Evolutionary conservation across 2,888 invertebrate species (phyloP), one percentile per base, ranked within the genome.

Genomic region (Orthosia gothica): DNA sequence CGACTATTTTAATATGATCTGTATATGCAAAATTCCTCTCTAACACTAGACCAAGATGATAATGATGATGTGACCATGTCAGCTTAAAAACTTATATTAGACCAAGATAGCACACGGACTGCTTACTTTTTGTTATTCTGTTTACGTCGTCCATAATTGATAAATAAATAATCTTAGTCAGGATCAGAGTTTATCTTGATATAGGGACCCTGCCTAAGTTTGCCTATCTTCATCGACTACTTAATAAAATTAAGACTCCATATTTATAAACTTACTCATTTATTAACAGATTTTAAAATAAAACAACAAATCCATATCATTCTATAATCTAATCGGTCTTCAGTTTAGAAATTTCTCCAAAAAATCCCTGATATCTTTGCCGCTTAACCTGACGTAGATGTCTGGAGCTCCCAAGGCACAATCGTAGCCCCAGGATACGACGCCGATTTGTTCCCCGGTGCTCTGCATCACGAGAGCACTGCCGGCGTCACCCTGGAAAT

Each of bases 361-460:
- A 20, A 86, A 94, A 47, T 71, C 49, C 15, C 57, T 59, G 71
- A 79, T 87, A 13, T 23, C 13, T 12, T 16, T 0, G 5, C 90
- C 91, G 23, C 89, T 89, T 45, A 92, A 11, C 1, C 94, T 81
- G 3, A 87, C 90, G 79, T 87, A 92, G 79, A 94, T 85, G 77
- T 95, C 95, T 0, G 94, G 94, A 0, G 91, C 91, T 0, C 92
- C 93, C 4, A 64, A 61, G 0, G 94, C 95, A 70, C 95, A 94
- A 3, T 89, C 88, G 52, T 89, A 81, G 4, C 94, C 94, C 95
- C 94, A 94, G 0, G 94, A 94, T 3, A 94, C 93, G 5, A 94
- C 58, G 0, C 92, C 94, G 47, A 93, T 83, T 76, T 91, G 92
- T 11, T 78, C 50, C 1, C 77, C 62, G 11, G 71, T 79, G 23